Base-by-base conservation (phyloP, 2,797 vertebrate genomes). In the Leptoclinus maculatus region DNA sequence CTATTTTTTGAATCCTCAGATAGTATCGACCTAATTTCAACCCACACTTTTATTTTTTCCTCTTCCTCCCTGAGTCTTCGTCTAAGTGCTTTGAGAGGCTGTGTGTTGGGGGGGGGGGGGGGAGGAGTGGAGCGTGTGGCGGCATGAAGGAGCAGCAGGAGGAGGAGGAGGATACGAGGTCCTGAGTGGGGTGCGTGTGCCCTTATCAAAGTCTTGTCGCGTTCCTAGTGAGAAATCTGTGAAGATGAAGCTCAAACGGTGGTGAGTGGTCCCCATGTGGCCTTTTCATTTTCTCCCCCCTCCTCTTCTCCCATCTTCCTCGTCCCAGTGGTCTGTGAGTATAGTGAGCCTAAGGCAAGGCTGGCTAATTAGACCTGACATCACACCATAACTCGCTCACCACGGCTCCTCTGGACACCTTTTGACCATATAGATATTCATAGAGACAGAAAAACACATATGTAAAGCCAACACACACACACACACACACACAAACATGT, bases 281-380 rank as follows among this genome's bases (percentile, higher is more conserved):
- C 88, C 88, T 91, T 90, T 89, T 90, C 83, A 77, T 83, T 29
- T 7, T 29, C 1, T 0, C 8, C 14, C 2, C 62, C 47, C 43
- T 51, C 62, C 34, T 74, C 74, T 59, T 78, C 75, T 59, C 45
- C 68, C 5, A 56, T 19, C 83, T 84, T 82, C 78, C 78, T 83
- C 75, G 68, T 89, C 81, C 76, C 86, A 71, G 73, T 78, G 71
- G 84, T 81, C 78, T 85, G 76, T 93, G 89, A 94, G 90, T 92
- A 29, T 29, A 94, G 94, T 92, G 91, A 93, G 90, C 92, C 90
- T 79, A 16, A 71, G 82, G 93, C 86, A 74, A 83, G 78, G 69
- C 85, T 88, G 84, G 87, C 88, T 95, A 93, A 95, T 95, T 95
- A 92, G 84, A 94, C 88, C 82, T 85, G 93, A 94, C 93, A 93